These are phyloP conservation scores for Agriopis aurantiaria DNA, from an alignment of 2,888 invertebrate species.

Conservation along the genomic window DNA sequence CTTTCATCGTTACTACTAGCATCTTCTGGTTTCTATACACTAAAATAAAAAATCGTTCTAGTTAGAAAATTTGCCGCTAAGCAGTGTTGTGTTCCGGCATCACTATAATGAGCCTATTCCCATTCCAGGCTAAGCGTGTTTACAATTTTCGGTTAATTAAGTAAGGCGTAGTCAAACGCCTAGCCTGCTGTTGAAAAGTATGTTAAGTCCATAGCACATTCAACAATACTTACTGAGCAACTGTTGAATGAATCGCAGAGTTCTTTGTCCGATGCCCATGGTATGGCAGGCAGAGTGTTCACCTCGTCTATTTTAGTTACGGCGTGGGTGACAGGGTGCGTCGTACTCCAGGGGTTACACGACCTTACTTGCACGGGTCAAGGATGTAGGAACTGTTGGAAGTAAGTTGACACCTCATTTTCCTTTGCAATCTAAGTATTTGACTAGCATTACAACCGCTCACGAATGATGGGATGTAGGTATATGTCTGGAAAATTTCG, in stretches of 20 bases:
- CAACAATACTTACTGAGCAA: not conserved
- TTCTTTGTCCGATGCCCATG: conserved; percentile 60
- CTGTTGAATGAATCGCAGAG: conserved; percentile 40
- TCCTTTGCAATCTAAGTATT: not conserved
- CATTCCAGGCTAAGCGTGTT: no score
- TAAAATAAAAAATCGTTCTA: no score
- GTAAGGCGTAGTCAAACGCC: no score
- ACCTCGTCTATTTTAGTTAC: conserved; percentile 79
- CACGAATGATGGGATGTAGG: no score
- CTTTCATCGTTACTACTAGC: no score
- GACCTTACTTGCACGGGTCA: conserved; percentile 61
- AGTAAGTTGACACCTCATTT: conserved; percentile 9
- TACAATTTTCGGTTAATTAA: no score
- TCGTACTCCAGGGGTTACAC: conserved; percentile 66
- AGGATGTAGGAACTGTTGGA: conserved; percentile 34
- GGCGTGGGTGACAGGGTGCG: conserved; percentile 77
- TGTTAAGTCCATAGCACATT: conserved; percentile 5
- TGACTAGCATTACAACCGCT: no score
- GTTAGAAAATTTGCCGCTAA: no score
- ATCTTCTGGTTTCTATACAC: no score
- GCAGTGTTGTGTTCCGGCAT: no score
- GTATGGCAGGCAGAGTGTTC: conserved; percentile 62
- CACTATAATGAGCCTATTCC: no score
- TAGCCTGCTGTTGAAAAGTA: not conserved
- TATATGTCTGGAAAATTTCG: conserved; percentile 3